Conservation (phyloP, 1,140 invertebrate species). For the Drosophila aff. region DNA sequence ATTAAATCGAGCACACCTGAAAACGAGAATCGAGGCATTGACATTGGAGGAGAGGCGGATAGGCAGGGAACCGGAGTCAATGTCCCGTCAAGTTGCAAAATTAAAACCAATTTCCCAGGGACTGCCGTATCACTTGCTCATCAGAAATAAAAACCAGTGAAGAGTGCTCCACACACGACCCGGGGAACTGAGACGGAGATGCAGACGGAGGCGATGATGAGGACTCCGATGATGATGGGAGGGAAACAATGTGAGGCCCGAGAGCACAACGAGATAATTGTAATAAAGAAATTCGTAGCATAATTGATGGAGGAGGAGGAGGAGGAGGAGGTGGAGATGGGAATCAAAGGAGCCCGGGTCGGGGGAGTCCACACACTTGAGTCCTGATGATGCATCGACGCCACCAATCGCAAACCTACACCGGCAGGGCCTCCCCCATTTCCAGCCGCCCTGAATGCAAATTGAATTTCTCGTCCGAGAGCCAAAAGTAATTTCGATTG, state of each 20-base stretch:
- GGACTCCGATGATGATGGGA: slow-evolving; percentile 18
- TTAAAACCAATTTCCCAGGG: slow-evolving; percentile 64
- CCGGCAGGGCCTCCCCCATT: neutral
- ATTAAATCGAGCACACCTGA: slow-evolving; percentile 61
- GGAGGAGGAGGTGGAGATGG: neutral
- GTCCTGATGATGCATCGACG: slow-evolving; percentile 37
- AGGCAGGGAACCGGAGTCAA: slow-evolving; percentile 12
- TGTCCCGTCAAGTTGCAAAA: slow-evolving; percentile 55
- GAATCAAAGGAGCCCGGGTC: neutral
- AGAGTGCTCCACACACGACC: slow-evolving; percentile 36
- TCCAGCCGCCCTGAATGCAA: slow-evolving; percentile 44
- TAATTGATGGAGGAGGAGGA: slow-evolving; percentile 30
- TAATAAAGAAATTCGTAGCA: slow-evolving; percentile 61
- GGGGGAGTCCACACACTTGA: slow-evolving; percentile 29
- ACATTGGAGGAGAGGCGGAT: slow-evolving; percentile 37
- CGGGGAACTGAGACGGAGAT: neutral
- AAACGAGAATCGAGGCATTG: slow-evolving; percentile 37
- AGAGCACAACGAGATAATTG: slow-evolving; percentile 72
- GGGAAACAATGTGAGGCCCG: slow-evolving; percentile 55
- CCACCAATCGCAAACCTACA: neutral
- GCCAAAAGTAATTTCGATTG: slow-evolving; percentile 61
- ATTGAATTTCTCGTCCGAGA: slow-evolving; percentile 49
- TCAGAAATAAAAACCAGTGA: slow-evolving; percentile 25
- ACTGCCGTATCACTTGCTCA: slow-evolving; percentile 70
- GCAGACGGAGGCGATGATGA: slow-evolving; percentile 26